Percentiles rank a stretch among this genome's conserved stretches.
Conservation (phyloP, 37 sponge, comb jelly and placozoan genomes). For the Axinella damicornis region DNA sequence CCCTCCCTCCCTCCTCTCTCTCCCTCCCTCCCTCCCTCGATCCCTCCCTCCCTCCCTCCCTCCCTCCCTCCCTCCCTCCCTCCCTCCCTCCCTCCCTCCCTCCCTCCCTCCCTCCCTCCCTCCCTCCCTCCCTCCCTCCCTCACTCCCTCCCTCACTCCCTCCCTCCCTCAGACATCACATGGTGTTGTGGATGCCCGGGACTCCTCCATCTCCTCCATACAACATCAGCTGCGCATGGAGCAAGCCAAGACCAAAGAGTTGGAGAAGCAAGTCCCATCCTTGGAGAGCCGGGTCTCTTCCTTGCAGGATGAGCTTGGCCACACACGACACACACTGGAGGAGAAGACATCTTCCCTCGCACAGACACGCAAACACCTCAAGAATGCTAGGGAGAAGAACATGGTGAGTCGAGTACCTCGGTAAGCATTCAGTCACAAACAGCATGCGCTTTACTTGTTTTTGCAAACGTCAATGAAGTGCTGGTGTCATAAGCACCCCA, state of each 20-base stretch:
- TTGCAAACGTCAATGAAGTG: too few relatives aligned
- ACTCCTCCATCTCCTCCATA: conserved; percentile 46
- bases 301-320: conserved; percentile 44
- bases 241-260: conserved; percentile 38
- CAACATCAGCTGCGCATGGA: conserved; percentile 42
- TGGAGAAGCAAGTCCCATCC: conserved; percentile 49
- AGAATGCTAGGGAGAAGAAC: conserved; percentile 74
- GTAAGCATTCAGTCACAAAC: too few relatives aligned
- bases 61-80: too few relatives aligned
- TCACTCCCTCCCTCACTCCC: not conserved
- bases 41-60: too few relatives aligned
- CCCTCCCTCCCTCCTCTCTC: too few relatives aligned
- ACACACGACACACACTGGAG: conserved; percentile 53
- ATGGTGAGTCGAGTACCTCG: conserved; percentile 69
- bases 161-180: conserved; percentile 44
- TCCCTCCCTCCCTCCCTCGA: too few relatives aligned
- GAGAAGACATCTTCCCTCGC: conserved; percentile 78
- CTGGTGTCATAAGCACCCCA: too few relatives aligned
- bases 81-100: too few relatives aligned
- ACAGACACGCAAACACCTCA: conserved; percentile 77
- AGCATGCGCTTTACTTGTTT: too few relatives aligned
- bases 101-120: too few relatives aligned
- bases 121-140: not conserved
- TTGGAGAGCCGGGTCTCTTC: conserved; percentile 40
- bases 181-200: conserved; percentile 73